These are phyloP conservation scores for Volucella inanis DNA, from an alignment of 2,888 invertebrate genomes.

Conservation along the genomic window DNA sequence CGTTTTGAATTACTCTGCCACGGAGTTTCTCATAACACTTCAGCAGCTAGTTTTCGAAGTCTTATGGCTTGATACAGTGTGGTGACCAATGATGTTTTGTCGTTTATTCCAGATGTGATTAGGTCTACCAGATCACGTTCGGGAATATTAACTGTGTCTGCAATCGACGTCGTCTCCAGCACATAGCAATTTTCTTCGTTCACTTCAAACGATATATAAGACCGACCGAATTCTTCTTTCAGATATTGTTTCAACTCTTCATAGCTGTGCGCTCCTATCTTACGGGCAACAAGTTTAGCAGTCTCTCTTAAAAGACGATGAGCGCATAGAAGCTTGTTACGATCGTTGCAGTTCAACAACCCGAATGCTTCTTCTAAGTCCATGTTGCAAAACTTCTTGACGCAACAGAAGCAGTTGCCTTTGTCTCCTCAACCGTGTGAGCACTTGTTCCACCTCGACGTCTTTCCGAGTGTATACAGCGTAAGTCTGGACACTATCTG, in stretches of 20 bases:
- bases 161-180: constrained; percentile 21
- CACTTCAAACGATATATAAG: not conserved
- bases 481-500: no score
- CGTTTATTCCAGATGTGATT: constrained; percentile 22
- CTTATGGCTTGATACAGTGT: constrained; percentile 29
- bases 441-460: constrained; percentile 24
- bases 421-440: not conserved
- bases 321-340: constrained; percentile 14
- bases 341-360: constrained; percentile 1
- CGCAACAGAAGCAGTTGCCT: constrained; percentile 22
- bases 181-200: constrained; percentile 39
- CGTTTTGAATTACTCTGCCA: not conserved
- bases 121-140: constrained; percentile 27
- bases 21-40: constrained; percentile 34
- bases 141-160: constrained; percentile 6
- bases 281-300: constrained; percentile 25
- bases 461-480: not conserved
- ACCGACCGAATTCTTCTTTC: constrained; percentile 14
- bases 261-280: constrained; percentile 1
- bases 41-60: not conserved
- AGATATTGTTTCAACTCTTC: constrained; percentile 18
- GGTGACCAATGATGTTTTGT: constrained; percentile 14
- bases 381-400: constrained; percentile 20
- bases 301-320: constrained; percentile 28
- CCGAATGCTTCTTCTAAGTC: constrained; percentile 35